Evolutionary conservation across 2,113 vertebrate species (phyloP).

Genomic region (Scomber scombrus): DNA sequence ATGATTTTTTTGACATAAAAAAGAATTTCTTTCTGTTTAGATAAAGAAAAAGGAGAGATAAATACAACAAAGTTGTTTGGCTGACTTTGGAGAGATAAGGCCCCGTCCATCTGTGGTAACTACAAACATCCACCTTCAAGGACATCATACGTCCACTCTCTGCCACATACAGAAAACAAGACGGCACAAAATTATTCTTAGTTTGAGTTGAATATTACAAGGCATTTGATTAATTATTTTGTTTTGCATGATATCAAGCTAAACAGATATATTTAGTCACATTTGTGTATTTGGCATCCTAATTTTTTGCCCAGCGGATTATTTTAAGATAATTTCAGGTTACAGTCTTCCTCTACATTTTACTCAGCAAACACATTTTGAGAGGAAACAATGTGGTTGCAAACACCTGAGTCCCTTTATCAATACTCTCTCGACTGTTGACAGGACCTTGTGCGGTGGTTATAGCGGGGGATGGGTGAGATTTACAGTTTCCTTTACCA

Average conservation of each 20-base stretch:
- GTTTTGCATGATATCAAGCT: neutral
- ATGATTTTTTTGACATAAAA: neutral
- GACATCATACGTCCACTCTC: neutral
- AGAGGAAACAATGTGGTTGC: conserved; percentile 37
- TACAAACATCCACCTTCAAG: conserved; percentile 3
- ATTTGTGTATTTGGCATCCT: neutral
- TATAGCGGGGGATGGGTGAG: conserved; percentile 56
- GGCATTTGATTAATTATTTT: neutral
- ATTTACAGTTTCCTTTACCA: conserved; percentile 81
- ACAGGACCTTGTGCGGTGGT: conserved; percentile 64
- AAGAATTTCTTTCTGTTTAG: neutral
- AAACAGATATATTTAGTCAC: neutral
- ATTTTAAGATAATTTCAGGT: neutral
- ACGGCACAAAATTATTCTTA: neutral
- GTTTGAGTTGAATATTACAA: neutral
- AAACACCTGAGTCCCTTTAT: conserved; percentile 58
- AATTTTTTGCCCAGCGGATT: neutral
- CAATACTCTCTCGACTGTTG: conserved; percentile 63
- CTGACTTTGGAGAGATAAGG: too few relatives aligned
- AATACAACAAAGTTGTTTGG: neutral
- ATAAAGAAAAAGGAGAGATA: neutral
- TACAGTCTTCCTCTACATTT: conserved; percentile 9
- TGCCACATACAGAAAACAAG: neutral
- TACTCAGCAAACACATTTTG: conserved; percentile 26
- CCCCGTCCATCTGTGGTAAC: neutral